Evolutionary conservation across 2,888 invertebrate genomes (phyloP).

Genomic region (Dorcus parallelipipedus): DNA sequence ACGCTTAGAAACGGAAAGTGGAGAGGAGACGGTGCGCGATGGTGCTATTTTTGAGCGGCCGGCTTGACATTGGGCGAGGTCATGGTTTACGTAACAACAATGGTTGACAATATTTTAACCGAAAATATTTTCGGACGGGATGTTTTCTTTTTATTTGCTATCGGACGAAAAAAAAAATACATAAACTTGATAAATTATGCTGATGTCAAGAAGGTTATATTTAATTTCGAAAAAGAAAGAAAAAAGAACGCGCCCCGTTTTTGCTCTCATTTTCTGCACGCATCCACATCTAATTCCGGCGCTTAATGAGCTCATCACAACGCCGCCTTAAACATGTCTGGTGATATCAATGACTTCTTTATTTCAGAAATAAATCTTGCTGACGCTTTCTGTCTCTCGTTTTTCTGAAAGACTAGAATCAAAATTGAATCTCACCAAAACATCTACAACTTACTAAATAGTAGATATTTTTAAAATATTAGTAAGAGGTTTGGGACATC

Average conservation of each 20-base stretch:
- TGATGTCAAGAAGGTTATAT: no score
- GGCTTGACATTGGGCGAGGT: conserved; percentile 47
- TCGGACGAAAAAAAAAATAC: background rate
- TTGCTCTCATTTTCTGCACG: background rate
- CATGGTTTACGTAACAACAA: conserved; percentile 44
- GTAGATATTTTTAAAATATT: no score
- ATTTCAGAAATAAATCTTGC: no score
- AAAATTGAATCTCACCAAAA: no score
- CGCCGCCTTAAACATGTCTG: no score
- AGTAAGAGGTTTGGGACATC: no score
- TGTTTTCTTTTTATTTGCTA: background rate
- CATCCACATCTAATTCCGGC: background rate
- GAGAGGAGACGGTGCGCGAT: conserved; percentile 5
- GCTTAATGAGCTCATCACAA: no score
- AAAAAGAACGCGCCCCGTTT: background rate
- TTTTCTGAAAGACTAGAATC: no score
- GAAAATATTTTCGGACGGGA: background rate
- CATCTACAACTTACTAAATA: no score
- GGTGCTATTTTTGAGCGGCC: conserved; percentile 23
- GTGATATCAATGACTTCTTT: no score
- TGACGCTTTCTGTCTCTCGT: no score
- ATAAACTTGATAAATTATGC: background rate
- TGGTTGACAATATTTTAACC: background rate
- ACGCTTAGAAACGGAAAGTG: conserved; percentile 28
- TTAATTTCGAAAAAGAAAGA: no score